These are phyloP conservation scores for Aplysina aerophoba DNA, from an alignment of 37 sponge, comb jelly and placozoan genomes.

Conservation along the genomic window DNA sequence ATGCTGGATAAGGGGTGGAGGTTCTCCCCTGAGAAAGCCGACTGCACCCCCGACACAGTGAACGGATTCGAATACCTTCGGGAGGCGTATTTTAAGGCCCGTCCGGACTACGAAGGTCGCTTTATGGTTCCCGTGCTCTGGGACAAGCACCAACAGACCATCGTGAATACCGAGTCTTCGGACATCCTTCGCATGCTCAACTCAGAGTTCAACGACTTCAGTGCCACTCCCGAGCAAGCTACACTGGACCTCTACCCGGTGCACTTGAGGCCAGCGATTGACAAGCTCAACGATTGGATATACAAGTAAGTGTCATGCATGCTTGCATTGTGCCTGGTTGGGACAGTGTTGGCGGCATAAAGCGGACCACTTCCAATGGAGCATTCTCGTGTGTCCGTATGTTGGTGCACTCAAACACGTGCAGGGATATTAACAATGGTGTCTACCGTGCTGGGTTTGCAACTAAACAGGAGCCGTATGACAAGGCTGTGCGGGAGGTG, in stretches of 20 bases:
- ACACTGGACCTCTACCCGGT: constrained; percentile 83
- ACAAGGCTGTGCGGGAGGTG: constrained; percentile 77
- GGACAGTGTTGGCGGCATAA: not conserved
- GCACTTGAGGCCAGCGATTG: constrained; percentile 74
- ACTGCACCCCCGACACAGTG: constrained; percentile 72
- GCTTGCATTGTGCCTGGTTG: not conserved
- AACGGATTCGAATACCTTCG: constrained; percentile 68
- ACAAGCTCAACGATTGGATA: constrained; percentile 85
- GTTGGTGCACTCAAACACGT: not conserved
- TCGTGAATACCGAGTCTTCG: constrained; percentile 89
- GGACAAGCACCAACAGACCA: constrained; percentile 76
- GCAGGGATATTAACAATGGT: constrained; percentile 87
- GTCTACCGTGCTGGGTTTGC: constrained; percentile 94
- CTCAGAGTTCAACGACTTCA: constrained; percentile 87
- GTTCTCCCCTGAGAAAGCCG: constrained; percentile 63
- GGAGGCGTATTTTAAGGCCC: constrained; percentile 72
- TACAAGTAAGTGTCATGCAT: constrained; percentile 59
- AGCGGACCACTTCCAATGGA: not conserved
- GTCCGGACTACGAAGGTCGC: constrained; percentile 74
- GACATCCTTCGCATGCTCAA: constrained; percentile 92
- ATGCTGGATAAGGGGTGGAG: constrained; percentile 75
- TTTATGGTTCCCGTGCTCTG: constrained; percentile 88
- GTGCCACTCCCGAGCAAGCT: constrained; percentile 58
- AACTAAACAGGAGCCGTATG: constrained; percentile 86
- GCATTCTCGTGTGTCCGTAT: not conserved